phyloP scores from a whole-genome alignment of 2,888 invertebrate species.

The Drosophila gaucha region DNA sequence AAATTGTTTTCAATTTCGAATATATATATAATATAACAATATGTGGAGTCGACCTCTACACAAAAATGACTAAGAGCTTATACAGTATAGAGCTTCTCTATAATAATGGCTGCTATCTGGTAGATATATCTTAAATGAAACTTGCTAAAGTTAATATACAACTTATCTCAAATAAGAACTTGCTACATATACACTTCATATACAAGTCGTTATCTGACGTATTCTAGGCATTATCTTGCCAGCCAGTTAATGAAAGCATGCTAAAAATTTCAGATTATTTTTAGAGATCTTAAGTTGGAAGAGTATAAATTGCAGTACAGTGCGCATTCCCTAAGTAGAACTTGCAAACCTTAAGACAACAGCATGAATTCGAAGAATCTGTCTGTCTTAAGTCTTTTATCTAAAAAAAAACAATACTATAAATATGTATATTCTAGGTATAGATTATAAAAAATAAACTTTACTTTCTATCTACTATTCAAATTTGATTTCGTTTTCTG shows the following conservation, averaged over 20 bases:
- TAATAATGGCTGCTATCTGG: not conserved
- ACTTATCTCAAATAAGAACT: not conserved
- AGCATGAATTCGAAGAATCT: too few species aligned
- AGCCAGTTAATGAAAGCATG: not conserved
- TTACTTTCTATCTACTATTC: too few species aligned
- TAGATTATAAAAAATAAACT: too few species aligned
- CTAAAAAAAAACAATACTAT: too few species aligned
- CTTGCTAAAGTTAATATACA: not conserved
- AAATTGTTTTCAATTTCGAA: too few species aligned
- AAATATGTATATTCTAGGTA: too few species aligned
- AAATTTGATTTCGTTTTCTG: too few species aligned
- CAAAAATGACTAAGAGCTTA: not conserved
- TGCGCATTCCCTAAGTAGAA: not conserved
- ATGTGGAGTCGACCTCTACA: too few species aligned
- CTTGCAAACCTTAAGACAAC: not conserved
- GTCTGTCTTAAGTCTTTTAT: too few species aligned
- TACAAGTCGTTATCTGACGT: not conserved
- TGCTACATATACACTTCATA: not conserved
- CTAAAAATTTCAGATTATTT: not conserved
- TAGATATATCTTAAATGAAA: not conserved
- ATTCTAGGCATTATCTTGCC: constrained; percentile 3
- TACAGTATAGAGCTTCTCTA: not conserved
- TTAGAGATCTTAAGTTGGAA: too few species aligned
- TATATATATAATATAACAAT: too few species aligned
- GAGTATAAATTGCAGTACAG: not conserved